Base-by-base conservation (phyloP, 2,797 vertebrate genomes). In the Bradypodion pumilum region DNA sequence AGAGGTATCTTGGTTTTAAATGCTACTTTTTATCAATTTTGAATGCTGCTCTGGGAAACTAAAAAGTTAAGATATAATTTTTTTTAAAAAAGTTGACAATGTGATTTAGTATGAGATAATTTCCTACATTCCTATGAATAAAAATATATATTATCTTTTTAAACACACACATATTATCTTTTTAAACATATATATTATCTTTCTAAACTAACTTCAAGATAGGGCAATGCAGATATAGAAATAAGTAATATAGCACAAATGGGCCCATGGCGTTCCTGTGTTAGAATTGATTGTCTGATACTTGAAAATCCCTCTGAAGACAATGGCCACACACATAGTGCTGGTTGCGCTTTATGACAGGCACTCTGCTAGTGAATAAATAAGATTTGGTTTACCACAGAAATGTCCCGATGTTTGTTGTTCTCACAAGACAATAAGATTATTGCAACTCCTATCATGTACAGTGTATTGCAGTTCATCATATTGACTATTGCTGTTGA, bases 221-320 rank as follows among this genome's bases (percentile, higher is more conserved):
- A 40, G 37, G 23, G 21, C 35, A 42, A 10, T 3, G 42, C 5
- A 70, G 32, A 70, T 16, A n/a, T 69, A 8, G 56, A 81, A 62
- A 70, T 42, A 76, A 81, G 56, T 56, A 59, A 81, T 70, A 62
- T 1, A 13, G 40, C 44, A 42, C 12, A 32, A 42, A 81, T 46
- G 49, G 32, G 9, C 56, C 21, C 40, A 76, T 37, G 75, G 44
- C 46, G 15, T 42, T 60, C 60, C 65, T 63, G 27, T 70, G 21
- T 13, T 49, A 59, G 16, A 15, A 16, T 44, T 76, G 23, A 42
- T 70, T 76, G 40, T 77, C 49, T 44, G 37, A 59, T 35, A 37
- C 15, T 70, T 70, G 27, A 81, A 74, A n/a, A 65, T 63, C 52
- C 27, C 83, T 37, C 49, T 77, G 49, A 65, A 62, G 63, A 78